Percentiles rank a stretch among this genome's conserved stretches.
Evolutionary conservation across 2,888 invertebrate species (phyloP).

Genomic region (Branchellion lobata): DNA sequence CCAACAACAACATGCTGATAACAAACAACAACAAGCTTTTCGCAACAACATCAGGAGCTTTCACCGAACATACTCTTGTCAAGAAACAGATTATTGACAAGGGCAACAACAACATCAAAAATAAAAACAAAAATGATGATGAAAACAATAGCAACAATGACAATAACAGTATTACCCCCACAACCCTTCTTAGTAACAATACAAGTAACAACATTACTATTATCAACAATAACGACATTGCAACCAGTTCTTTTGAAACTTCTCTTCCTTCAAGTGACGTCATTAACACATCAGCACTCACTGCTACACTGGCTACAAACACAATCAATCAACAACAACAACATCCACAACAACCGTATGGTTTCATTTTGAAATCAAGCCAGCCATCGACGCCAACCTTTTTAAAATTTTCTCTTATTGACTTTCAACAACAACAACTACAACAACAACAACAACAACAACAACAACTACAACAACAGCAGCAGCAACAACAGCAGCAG

Average conservation of each 20-base stretch:
- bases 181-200: neutral
- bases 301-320: neutral
- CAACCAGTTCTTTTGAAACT: neutral
- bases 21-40: neutral
- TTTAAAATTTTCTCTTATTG: neutral
- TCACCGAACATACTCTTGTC: neutral
- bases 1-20: neutral
- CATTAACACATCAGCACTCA: neutral
- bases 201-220: neutral
- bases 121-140: neutral
- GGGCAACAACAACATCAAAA: neutral
- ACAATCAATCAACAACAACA: conserved; percentile 1
- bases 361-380: neutral
- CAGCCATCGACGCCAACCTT: neutral
- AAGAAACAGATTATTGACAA: neutral
- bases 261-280: neutral
- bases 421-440: neutral
- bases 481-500: neutral
- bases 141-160: neutral
- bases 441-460: neutral
- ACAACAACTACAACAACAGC: conserved; percentile 1
- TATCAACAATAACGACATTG: neutral
- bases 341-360: neutral
- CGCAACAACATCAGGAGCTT: neutral
- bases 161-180: neutral